Evolutionary conservation across 2,888 invertebrate genomes (phyloP), one percentile per base, ranked within the genome.

Genomic region (Eupithecia vulgata): DNA sequence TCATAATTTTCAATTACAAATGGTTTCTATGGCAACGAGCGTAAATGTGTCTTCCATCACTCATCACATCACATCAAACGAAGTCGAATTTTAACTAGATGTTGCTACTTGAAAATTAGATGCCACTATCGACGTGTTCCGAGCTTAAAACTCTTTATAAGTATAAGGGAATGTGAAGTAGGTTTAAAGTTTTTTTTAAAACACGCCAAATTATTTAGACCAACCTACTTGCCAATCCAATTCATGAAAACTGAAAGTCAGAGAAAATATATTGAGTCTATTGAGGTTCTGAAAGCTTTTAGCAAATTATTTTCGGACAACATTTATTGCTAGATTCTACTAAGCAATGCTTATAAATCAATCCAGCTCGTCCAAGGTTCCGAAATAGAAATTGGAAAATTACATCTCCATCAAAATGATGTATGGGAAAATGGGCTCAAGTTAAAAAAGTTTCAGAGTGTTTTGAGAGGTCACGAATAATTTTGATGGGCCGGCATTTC

Each of bases 361-460:
- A n/a, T 62, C 35, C 17, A 52, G 21, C 12, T 52, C 52, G 17
- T 37, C 37, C 62, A 34, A 62, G n/a, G 62, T n/a, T 17, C 30
- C n/a, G n/a, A 62, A n/a, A 52, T 42, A 64, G 37, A 72, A 65
- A 68, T 65, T 66, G 59, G 25, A 25, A 45, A 68, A 68, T 59
- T 25, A 34, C 48, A 40, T 57, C 15, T 57, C 15, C 10, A 70
- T 52, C 70, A 37, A 21, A 69, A 25, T 61, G 42, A 72, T 72
- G 21, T 66, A 68, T 52, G 72, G 37, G 35, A 48, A n/a, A 10
- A n/a, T 48, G 45, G 45, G 6, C 17, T 6, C 17, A 45, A 45
- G 45, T 37, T 37, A 8, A 17, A 30, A n/a, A 69, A 62, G 7
- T 61, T 67, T 40, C 35, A 25, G 21, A 66, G 66, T 48, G 61